Percentiles rank a stretch among this genome's conserved stretches.
These are phyloP conservation scores for Tetanocera ferruginea DNA, from an alignment of 2,888 invertebrate species.

Conservation along the genomic window DNA sequence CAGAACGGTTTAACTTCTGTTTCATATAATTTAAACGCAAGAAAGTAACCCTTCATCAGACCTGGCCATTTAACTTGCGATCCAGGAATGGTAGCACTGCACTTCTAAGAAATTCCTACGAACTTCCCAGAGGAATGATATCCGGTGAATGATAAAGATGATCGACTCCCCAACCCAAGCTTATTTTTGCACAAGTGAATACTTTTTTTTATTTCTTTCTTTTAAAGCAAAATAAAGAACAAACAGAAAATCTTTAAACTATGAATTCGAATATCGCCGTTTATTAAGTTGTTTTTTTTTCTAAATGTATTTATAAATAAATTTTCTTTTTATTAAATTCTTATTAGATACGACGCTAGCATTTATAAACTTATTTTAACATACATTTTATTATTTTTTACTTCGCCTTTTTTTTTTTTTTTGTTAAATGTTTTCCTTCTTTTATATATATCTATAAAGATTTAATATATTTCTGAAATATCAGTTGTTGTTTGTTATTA, in stretches of 20 bases:
- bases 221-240: too few species aligned
- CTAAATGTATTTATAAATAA: slow-evolving; percentile 34
- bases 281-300: slow-evolving; percentile 21
- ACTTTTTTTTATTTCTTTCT: too few species aligned
- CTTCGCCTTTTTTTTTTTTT: slow-evolving; percentile 6
- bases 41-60: too few species aligned
- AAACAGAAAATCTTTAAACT: background rate
- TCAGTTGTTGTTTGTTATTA: slow-evolving; percentile 11
- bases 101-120: too few species aligned
- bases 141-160: too few species aligned
- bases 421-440: background rate
- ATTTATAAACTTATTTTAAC: slow-evolving; percentile 32
- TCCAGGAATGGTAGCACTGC: too few species aligned
- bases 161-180: too few species aligned
- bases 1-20: too few species aligned
- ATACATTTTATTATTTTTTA: slow-evolving; percentile 20
- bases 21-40: too few species aligned
- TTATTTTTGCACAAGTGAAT: too few species aligned
- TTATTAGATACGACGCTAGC: slow-evolving; percentile 28
- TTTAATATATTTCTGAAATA: slow-evolving; percentile 9
- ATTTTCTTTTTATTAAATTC: slow-evolving; percentile 26
- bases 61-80: too few species aligned
- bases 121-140: too few species aligned
- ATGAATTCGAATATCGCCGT: slow-evolving; percentile 21
- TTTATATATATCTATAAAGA: background rate